phyloP scores from a whole-genome alignment of 2,888 invertebrate species.

The Oscheius sp. region DNA sequence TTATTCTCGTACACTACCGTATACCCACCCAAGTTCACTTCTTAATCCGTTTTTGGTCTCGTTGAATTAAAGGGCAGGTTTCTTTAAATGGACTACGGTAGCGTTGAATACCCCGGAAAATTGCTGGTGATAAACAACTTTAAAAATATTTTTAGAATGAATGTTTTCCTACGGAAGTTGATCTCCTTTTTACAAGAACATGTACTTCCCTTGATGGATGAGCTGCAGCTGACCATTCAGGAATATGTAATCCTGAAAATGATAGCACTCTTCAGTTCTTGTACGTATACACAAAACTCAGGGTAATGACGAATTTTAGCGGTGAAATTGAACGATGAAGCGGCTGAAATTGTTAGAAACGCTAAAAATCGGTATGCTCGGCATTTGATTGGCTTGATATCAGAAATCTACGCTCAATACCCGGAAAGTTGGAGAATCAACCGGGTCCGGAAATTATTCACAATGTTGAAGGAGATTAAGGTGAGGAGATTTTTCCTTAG shows the following conservation, averaged over 20 bases:
- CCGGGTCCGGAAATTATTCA: neutral
- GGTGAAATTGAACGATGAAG: neutral
- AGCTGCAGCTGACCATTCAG: conserved; percentile 10
- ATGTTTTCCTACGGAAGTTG: conserved; percentile 5
- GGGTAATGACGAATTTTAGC: neutral
- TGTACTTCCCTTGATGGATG: conserved; percentile 9
- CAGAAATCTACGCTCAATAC: neutral
- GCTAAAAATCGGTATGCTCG: conserved; percentile 7
- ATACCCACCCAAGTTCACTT: too few relatives aligned
- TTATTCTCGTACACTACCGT: too few relatives aligned
- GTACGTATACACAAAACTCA: neutral
- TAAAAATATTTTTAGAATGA: conserved; percentile 8
- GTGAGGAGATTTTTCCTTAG: too few relatives aligned
- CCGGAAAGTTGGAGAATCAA: conserved; percentile 6
- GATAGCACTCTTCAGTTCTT: conserved; percentile 14
- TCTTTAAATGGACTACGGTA: neutral
- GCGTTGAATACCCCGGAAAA: too few relatives aligned
- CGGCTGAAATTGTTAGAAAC: neutral
- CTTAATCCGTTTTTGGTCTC: neutral
- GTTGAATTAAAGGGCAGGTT: neutral
- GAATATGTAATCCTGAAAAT: conserved; percentile 27
- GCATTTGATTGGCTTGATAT: neutral
- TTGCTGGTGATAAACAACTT: neutral
- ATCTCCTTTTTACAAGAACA: conserved; percentile 13
- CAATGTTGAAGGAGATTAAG: neutral